phyloP scores from a whole-genome alignment of 2,113 vertebrate genomes.

The pig (Sus scrofa) region T2T-Sscrofa CM000817.6:46728501-46729000 shows the following conservation, averaged over 20 bases:
- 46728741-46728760: conserved; percentile 54
- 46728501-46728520: conserved; percentile 11
- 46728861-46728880: conserved; percentile 55
- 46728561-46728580: background rate
- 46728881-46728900: conserved; percentile 64
- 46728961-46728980: background rate
- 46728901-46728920: background rate
- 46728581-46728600: conserved; percentile 24
- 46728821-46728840: conserved; percentile 63
- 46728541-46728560: background rate
- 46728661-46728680: background rate
- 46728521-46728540: background rate
- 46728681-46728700: conserved; percentile 32
- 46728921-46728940: conserved; percentile 43
- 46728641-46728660: conserved; percentile 21
- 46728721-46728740: conserved; percentile 46
- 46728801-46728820: conserved; percentile 37
- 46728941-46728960: conserved; percentile 34
- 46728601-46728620: background rate
- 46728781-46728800: conserved; percentile 63
- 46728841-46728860: conserved; percentile 2
- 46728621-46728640: conserved; percentile 4
- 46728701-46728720: conserved; percentile 40
- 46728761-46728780: conserved; percentile 38
- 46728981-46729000: background rate